phyloP scores from a whole-genome alignment of 2,113 vertebrate genomes.

The Amblyopsis rosae region DNA sequence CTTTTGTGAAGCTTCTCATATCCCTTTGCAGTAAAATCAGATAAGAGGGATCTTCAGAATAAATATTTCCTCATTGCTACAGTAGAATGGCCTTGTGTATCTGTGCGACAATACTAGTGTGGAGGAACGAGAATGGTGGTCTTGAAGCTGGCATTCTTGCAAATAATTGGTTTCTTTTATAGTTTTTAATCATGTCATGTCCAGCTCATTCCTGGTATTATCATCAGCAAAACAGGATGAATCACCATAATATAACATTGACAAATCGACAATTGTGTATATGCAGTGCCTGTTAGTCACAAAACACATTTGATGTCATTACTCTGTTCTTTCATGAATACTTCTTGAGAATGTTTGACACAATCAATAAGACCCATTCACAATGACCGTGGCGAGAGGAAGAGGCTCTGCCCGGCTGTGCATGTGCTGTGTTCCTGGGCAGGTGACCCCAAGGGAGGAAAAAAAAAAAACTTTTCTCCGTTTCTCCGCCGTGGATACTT shows the following conservation, averaged over 20 bases:
- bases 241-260: conserved; percentile 6
- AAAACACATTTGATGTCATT: conserved; percentile 15
- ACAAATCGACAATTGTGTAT: no score
- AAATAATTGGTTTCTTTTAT: neutral
- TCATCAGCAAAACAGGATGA: neutral
- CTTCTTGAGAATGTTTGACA: conserved; percentile 10
- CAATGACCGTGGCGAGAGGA: neutral
- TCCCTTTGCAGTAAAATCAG: conserved; percentile 65
- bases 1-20: conserved; percentile 66
- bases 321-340: conserved; percentile 11
- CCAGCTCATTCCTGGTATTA: neutral
- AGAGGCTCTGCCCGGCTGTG: neutral
- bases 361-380: conserved; percentile 36
- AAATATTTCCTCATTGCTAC: conserved; percentile 73
- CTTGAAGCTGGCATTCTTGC: neutral
- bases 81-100: conserved; percentile 51
- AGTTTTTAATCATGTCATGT: neutral
- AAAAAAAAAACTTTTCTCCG: conserved; percentile 38
- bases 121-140: neutral
- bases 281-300: neutral
- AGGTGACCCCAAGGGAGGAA: conserved; percentile 21
- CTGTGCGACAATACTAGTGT: conserved; percentile 12
- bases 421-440: conserved; percentile 8
- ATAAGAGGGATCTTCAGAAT: conserved; percentile 66
- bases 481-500: conserved; percentile 18